A percentile compares a stretch with the other conserved stretches of the same genome.
phyloP scores from a whole-genome alignment of 2,888 invertebrate genomes.

The Creontiades dilutus region DNA sequence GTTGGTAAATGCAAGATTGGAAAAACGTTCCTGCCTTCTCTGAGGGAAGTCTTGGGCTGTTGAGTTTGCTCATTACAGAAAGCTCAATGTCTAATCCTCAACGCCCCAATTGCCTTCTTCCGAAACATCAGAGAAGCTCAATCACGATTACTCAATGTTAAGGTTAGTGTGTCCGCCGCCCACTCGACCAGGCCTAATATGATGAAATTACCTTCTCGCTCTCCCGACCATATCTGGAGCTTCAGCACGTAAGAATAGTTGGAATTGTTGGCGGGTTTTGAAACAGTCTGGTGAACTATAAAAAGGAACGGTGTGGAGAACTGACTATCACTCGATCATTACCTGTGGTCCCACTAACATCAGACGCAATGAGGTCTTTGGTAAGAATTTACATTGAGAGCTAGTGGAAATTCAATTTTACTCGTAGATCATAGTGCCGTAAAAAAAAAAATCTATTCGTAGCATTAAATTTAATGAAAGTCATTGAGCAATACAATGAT shows the following conservation, averaged over 20 bases:
- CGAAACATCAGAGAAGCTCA: neutral
- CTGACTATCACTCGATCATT: constrained; percentile 8
- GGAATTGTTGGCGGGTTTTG: constrained; percentile 47
- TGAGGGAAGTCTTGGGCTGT: no score
- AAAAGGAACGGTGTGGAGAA: neutral
- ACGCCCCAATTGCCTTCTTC: constrained; percentile 56
- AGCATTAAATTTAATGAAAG: neutral
- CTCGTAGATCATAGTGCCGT: no score
- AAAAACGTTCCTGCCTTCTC: no score
- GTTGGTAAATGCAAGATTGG: no score
- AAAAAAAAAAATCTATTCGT: no score
- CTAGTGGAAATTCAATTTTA: neutral
- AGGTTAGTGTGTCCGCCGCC: constrained; percentile 38
- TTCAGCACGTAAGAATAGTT: neutral
- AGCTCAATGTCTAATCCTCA: constrained; percentile 3
- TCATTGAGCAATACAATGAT: neutral
- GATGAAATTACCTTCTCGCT: constrained; percentile 5
- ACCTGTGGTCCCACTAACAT: neutral
- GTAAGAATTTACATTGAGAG: neutral
- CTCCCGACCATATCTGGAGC: neutral
- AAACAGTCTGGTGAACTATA: constrained; percentile 40
- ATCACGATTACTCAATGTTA: constrained; percentile 55
- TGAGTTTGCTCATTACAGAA: constrained; percentile 52
- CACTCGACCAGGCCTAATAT: constrained; percentile 38
- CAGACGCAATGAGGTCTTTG: constrained; percentile 45